Evolutionary conservation across 1,140 invertebrate species (phyloP).

Genomic region (Radopholus similis): DNA sequence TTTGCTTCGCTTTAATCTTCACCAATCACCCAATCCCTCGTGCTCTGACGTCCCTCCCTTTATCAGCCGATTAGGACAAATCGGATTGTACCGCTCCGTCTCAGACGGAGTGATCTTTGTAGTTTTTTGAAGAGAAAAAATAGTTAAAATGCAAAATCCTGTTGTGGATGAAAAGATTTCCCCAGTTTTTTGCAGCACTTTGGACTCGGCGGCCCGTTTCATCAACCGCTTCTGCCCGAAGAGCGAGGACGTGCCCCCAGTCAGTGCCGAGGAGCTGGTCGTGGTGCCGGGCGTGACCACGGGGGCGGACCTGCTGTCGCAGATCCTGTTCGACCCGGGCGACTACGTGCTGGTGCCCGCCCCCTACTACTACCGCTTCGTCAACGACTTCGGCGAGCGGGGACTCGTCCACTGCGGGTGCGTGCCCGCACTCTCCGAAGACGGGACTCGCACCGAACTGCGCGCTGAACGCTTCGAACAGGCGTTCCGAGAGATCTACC

Average conservation of each 20-base stretch:
- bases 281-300: constrained; percentile 41
- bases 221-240: constrained; percentile 34
- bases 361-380: constrained; percentile 37
- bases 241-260: neutral
- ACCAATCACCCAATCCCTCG: too few species aligned
- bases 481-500: constrained; percentile 25
- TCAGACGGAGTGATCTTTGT: neutral
- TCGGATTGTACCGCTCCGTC: too few species aligned
- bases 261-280: constrained; percentile 15
- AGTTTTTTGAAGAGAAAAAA: neutral
- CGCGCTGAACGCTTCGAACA: constrained; percentile 37
- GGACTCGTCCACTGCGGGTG: constrained; percentile 33
- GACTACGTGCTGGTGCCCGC: constrained; percentile 27
- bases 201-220: constrained; percentile 30
- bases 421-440: constrained; percentile 34
- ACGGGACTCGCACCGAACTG: constrained; percentile 22
- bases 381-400: constrained; percentile 42
- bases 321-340: constrained; percentile 42
- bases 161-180: constrained; percentile 1
- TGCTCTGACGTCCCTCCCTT: too few species aligned
- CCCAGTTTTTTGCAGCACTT: constrained; percentile 16
- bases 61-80: too few species aligned
- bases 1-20: too few species aligned
- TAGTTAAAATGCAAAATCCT: neutral
- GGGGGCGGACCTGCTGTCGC: constrained; percentile 36